These are phyloP conservation scores for Cotesia chilonis DNA, from an alignment of 1,140 invertebrate species.

Conservation along the genomic window DNA sequence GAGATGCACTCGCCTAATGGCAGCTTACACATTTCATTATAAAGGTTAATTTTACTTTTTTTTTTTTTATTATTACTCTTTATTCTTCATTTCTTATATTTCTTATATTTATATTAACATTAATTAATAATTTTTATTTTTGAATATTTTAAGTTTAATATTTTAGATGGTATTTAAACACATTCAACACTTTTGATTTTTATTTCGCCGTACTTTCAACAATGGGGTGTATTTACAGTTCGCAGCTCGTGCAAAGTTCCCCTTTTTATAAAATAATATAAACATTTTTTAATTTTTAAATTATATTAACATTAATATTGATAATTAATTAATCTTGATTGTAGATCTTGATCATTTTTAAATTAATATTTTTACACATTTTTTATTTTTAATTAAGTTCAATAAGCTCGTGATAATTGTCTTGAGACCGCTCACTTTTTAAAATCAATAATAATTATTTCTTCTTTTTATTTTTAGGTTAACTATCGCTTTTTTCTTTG, in stretches of 20 bases:
- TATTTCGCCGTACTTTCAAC: constrained; percentile 25
- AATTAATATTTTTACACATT: constrained; percentile 5
- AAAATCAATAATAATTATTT: too few relatives aligned
- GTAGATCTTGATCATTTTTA: background rate
- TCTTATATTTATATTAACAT: constrained; percentile 3
- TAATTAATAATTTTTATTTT: constrained; percentile 17
- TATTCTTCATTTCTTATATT: background rate
- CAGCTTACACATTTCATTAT: constrained; percentile 1
- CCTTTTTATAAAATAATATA: background rate
- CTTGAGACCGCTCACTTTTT: too few relatives aligned
- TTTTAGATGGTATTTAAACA: too few relatives aligned
- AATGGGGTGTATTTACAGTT: constrained; percentile 15
- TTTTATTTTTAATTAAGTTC: background rate
- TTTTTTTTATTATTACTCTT: background rate
- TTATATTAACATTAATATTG: too few relatives aligned
- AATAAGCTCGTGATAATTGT: too few relatives aligned
- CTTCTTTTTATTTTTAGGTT: too few relatives aligned
- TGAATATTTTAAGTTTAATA: too few relatives aligned
- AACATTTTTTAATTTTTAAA: too few relatives aligned
- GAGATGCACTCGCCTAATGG: constrained; percentile 31
- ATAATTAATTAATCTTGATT: too few relatives aligned
- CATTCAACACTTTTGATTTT: constrained; percentile 10
- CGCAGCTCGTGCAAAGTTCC: constrained; percentile 24
- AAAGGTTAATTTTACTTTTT: background rate
- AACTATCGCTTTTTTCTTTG: too few relatives aligned